Evolutionary conservation across 30 jellyfish, hydroid and myxozoan species (phyloP).

Genomic region (Hydractinia echinata): DNA sequence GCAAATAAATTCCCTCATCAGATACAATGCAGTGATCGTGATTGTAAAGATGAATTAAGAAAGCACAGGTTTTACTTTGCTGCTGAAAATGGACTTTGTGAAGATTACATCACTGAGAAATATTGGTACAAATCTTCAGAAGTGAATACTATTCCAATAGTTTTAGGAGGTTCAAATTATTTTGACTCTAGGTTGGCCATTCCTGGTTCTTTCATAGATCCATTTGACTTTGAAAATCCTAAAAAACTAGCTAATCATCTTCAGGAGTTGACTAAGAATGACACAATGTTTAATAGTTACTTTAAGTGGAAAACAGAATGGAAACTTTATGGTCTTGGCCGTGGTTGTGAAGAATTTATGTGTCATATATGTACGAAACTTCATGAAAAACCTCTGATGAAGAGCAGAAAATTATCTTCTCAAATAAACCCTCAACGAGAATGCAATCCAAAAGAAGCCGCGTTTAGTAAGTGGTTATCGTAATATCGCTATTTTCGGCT

Average conservation of each 20-base stretch:
- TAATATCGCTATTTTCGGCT: no score
- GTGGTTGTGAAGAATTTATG: slow-evolving; percentile 13
- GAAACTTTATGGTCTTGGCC: slow-evolving; percentile 3
- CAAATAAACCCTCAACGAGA: background rate
- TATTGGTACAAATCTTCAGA: slow-evolving; percentile 56
- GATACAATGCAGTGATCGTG: slow-evolving; percentile 41
- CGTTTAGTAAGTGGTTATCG: no score
- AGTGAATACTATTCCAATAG: slow-evolving; percentile 68
- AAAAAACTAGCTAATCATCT: slow-evolving; percentile 48
- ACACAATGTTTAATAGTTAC: slow-evolving; percentile 66
- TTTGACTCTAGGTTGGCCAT: slow-evolving; percentile 53
- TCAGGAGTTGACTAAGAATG: slow-evolving; percentile 51
- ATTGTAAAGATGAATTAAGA: slow-evolving; percentile 30
- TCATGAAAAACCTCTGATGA: background rate
- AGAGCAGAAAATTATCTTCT: background rate
- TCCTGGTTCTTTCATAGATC: slow-evolving; percentile 84
- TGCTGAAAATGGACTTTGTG: slow-evolving; percentile 69
- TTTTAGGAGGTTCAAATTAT: slow-evolving; percentile 84
- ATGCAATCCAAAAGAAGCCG: no score
- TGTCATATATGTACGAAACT: slow-evolving; percentile 23
- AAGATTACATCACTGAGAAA: slow-evolving; percentile 87
- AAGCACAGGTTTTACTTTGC: slow-evolving; percentile 73
- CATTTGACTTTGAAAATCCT: slow-evolving; percentile 42
- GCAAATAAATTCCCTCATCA: slow-evolving; percentile 17
- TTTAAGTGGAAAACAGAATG: slow-evolving; percentile 66